phyloP scores from a whole-genome alignment of 1,140 invertebrate genomes.

The Bombus vancouverensis region DNA sequence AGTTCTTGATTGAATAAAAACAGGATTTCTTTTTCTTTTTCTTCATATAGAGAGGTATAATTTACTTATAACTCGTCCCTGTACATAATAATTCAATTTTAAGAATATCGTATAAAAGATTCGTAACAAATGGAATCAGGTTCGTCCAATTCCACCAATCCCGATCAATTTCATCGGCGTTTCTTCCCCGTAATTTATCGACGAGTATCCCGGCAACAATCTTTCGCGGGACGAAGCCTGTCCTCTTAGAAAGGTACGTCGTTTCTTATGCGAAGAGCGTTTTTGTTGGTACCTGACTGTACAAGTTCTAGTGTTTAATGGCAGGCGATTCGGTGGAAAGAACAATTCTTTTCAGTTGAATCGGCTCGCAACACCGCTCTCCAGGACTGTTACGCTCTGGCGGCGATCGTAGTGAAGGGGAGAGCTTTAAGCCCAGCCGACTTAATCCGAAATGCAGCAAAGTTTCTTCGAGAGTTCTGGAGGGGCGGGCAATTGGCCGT shows the following conservation, averaged over 20 bases:
- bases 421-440: constrained; percentile 64
- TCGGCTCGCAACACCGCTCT: constrained; percentile 44
- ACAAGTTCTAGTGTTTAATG: constrained; percentile 50
- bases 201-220: constrained; percentile 26
- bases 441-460: constrained; percentile 75
- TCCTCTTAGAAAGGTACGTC: neutral
- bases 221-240: constrained; percentile 15
- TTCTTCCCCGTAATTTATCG: neutral
- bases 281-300: constrained; percentile 14
- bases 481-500: constrained; percentile 73
- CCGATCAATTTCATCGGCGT: neutral
- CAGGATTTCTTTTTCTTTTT: too few relatives aligned
- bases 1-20: too few relatives aligned
- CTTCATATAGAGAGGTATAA: too few relatives aligned
- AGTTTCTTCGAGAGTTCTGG: constrained; percentile 70
- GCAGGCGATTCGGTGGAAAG: constrained; percentile 56
- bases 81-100: too few relatives aligned
- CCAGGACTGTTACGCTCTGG: constrained; percentile 57
- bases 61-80: too few relatives aligned
- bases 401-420: constrained; percentile 45
- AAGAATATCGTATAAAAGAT: neutral
- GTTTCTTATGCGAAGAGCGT: constrained; percentile 20
- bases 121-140: neutral
- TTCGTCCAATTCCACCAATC: neutral
- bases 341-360: constrained; percentile 65